A percentile compares a stretch with the other conserved stretches of the same genome.
Conservation (phyloP, 2,797 vertebrate species). For the Eidolon dupreanum region DNA sequence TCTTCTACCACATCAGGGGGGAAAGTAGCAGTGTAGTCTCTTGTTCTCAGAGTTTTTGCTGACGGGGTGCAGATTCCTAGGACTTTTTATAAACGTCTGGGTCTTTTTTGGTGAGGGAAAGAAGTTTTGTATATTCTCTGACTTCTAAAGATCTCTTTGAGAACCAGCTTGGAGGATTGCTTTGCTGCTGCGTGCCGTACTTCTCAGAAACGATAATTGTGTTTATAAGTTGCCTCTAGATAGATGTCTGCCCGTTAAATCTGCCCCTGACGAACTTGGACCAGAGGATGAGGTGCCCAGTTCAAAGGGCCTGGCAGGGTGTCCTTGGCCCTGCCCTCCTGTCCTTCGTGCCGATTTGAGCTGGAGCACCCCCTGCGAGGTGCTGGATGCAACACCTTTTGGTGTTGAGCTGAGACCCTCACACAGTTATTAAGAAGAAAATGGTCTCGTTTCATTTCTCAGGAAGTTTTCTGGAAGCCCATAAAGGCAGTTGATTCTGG, state of each 20-base stretch:
- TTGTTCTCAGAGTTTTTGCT: neutral
- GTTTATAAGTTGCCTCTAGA: neutral
- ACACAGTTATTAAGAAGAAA: neutral
- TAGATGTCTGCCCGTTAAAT: neutral
- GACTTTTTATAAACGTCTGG: neutral
- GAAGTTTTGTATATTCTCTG: neutral
- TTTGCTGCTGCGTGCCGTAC: neutral
- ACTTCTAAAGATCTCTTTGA: neutral
- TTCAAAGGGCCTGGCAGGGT: neutral
- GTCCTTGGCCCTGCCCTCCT: neutral
- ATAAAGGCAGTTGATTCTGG: neutral
- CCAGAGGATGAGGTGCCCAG: rapidly evolving
- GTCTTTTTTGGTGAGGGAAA: neutral
- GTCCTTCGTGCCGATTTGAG: neutral
- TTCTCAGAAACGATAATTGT: neutral
- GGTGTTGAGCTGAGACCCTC: neutral
- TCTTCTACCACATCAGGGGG: neutral
- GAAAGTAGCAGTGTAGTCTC: neutral
- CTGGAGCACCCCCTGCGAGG: neutral
- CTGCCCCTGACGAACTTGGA: neutral
- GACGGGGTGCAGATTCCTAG: neutral
- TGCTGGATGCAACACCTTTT: neutral
- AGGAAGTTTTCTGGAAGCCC: neutral
- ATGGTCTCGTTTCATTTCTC: neutral
- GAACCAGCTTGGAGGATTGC: neutral